A percentile compares a stretch with the other conserved stretches of the same genome.
Conservation (phyloP, 2,113 vertebrate genomes). For the Aldabrachelys gigantea region DNA sequence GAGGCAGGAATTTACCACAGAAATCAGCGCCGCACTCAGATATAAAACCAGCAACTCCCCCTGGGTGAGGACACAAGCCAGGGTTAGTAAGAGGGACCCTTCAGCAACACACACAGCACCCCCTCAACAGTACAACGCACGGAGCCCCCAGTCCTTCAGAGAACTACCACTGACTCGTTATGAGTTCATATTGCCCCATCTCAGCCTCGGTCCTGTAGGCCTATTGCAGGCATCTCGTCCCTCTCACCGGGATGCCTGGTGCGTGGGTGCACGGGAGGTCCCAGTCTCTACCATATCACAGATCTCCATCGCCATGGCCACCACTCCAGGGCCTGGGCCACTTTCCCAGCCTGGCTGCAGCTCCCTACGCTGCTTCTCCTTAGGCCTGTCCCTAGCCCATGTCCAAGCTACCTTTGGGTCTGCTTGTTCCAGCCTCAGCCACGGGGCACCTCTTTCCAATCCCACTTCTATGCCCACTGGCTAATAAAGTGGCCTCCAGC, state of each 20-base stretch:
- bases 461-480: not conserved
- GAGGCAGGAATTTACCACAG: not conserved
- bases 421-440: not conserved
- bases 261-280: not conserved
- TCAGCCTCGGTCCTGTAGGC: not conserved
- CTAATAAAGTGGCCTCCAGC: not conserved
- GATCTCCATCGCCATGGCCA: not conserved
- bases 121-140: too few relatives aligned
- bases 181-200: too few relatives aligned
- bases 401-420: not conserved
- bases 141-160: too few relatives aligned
- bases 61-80: too few relatives aligned
- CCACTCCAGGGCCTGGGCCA: not conserved
- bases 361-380: too few relatives aligned
- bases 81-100: too few relatives aligned
- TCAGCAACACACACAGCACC: too few relatives aligned
- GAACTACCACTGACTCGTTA: too few relatives aligned
- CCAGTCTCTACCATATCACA: not conserved
- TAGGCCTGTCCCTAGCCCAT: not conserved
- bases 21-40: not conserved
- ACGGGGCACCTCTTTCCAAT: not conserved
- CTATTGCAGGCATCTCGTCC: not conserved
- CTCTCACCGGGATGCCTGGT: not conserved
- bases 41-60: not conserved
- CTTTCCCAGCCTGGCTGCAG: not conserved